A percentile compares a stretch with the other conserved stretches of the same genome.
Conservation (phyloP, 2,113 vertebrate species). For the Muntiacus reevesi region DNA sequence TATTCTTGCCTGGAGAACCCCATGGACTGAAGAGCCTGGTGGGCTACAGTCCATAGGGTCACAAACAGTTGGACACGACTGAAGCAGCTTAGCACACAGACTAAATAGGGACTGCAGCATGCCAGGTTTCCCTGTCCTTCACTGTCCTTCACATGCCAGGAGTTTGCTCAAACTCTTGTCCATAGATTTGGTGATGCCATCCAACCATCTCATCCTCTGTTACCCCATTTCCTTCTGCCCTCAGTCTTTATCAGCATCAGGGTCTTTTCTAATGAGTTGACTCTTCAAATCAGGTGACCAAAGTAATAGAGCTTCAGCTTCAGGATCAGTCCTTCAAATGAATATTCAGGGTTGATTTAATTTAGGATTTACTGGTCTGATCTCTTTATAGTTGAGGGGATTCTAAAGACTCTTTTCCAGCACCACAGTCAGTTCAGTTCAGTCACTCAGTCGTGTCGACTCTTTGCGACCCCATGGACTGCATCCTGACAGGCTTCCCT, state of each 20-base stretch:
- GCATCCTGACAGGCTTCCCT: not conserved
- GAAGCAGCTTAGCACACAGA: not conserved
- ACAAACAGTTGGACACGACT: not conserved
- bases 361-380: not conserved
- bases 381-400: not conserved
- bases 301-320: not conserved
- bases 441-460: fast-evolving
- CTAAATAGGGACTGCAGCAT: not conserved
- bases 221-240: not conserved
- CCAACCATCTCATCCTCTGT: not conserved
- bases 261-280: not conserved
- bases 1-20: not conserved
- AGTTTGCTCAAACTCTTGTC: not conserved
- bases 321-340: not conserved
- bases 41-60: not conserved
- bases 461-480: not conserved
- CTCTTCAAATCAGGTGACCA: not conserved
- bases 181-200: not conserved
- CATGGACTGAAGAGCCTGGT: not conserved
- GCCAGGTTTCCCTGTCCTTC: not conserved
- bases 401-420: not conserved
- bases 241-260: not conserved
- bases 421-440: not conserved
- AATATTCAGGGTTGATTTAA: not conserved
- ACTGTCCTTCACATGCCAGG: too few relatives aligned